Conservation (phyloP, 2,113 vertebrate genomes). For the Gasterosteus aculeatus region DNA sequence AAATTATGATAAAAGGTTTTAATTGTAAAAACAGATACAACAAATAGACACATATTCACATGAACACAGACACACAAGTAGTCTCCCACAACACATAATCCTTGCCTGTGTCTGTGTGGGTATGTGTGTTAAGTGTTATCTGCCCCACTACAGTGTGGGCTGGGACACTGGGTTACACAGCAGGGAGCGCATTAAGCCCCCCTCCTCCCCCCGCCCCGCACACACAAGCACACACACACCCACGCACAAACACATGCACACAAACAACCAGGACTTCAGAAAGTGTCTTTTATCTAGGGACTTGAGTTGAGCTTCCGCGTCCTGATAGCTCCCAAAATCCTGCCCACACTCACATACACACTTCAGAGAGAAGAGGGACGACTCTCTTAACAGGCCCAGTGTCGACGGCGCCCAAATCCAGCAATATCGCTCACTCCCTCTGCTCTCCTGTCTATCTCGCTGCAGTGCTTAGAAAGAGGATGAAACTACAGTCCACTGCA, state of each 20-base stretch:
- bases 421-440: constrained; percentile 22
- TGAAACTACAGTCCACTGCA: constrained; percentile 43
- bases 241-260: constrained; percentile 31
- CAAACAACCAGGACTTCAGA: constrained; percentile 59
- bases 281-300: constrained; percentile 68
- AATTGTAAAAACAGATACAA: constrained; percentile 1
- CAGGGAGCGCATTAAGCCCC: constrained; percentile 74
- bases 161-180: constrained; percentile 74
- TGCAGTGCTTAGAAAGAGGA: constrained; percentile 38
- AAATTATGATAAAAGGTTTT: background rate
- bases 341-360: constrained; percentile 57
- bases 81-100: constrained; percentile 27
- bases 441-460: background rate
- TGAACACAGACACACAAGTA: constrained; percentile 24
- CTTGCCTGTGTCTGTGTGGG: constrained; percentile 22
- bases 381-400: constrained; percentile 52
- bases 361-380: constrained; percentile 62
- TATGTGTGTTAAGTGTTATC: constrained; percentile 76
- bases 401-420: constrained; percentile 45
- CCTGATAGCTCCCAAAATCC: constrained; percentile 67
- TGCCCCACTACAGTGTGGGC: constrained; percentile 75
- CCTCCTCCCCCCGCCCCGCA: constrained; percentile 2
- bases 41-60: background rate
- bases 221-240: constrained; percentile 7
- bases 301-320: constrained; percentile 62